These are phyloP conservation scores for Protonemura montana DNA, from an alignment of 2,888 invertebrate species.

Conservation along the genomic window DNA sequence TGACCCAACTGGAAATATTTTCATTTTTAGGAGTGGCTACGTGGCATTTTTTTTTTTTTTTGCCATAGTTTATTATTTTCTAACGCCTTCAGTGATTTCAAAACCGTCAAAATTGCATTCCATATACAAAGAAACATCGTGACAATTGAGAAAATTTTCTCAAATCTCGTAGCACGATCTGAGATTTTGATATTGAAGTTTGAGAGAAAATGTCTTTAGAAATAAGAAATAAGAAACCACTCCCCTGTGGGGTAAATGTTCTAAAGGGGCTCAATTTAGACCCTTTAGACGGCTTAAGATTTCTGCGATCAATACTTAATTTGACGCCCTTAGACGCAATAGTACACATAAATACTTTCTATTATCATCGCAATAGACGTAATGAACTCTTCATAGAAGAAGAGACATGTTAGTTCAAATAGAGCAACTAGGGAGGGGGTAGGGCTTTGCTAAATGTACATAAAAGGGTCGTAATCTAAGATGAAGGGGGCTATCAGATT, in stretches of 20 bases:
- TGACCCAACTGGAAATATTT: not conserved
- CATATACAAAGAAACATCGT: too few relatives aligned
- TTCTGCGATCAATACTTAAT: not conserved
- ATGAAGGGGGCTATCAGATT: not conserved
- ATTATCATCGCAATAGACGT: not conserved
- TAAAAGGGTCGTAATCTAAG: slow-evolving; percentile 7
- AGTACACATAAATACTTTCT: not conserved
- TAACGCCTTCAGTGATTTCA: not conserved
- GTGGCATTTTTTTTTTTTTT: not conserved
- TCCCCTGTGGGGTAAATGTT: not conserved
- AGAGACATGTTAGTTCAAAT: not conserved
- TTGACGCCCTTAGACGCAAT: not conserved
- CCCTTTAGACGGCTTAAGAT: not conserved
- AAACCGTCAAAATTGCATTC: too few relatives aligned
- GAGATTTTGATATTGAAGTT: not conserved
- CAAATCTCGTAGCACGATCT: not conserved
- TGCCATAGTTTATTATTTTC: not conserved
- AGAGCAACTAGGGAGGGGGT: not conserved
- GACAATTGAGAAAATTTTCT: too few relatives aligned
- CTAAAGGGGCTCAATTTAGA: not conserved
- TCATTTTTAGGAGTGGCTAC: not conserved
- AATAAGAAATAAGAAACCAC: not conserved
- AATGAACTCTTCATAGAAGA: not conserved
- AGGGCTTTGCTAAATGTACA: not conserved
- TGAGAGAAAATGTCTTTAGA: not conserved